phyloP scores from a whole-genome alignment of 2,797 vertebrate genomes.

The Sebastes jordani region DNA sequence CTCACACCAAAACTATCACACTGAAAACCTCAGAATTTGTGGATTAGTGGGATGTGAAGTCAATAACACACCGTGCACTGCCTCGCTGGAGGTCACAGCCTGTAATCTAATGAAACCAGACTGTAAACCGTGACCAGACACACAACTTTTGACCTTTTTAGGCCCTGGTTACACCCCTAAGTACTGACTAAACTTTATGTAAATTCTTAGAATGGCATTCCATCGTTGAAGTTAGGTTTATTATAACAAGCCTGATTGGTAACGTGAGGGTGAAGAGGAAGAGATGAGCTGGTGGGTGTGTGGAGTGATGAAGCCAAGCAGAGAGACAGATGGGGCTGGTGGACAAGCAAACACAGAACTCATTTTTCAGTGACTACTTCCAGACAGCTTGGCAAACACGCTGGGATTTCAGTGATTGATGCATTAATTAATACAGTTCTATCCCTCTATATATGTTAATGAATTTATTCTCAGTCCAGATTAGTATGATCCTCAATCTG shows the following conservation, averaged over 20 bases:
- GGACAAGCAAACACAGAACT: conserved; percentile 24
- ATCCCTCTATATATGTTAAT: not conserved
- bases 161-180: not conserved
- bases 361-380: conserved; percentile 16
- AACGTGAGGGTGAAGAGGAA: not conserved
- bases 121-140: not conserved
- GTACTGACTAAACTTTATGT: not conserved
- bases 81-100: not conserved
- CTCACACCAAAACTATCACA: not conserved
- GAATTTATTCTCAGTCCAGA: not conserved
- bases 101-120: not conserved
- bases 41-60: not conserved
- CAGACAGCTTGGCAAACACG: conserved; percentile 12
- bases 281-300: conserved; percentile 1
- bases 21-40: not conserved
- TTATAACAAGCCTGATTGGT: conserved; percentile 23
- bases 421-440: conserved; percentile 7
- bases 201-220: not conserved
- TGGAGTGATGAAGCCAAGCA: conserved; percentile 33
- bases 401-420: not conserved
- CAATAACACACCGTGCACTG: not conserved
- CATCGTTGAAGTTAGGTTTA: conserved; percentile 19
- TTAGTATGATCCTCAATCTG: not conserved
- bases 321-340: conserved; percentile 3
- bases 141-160: not conserved